A percentile compares a stretch with the other conserved stretches of the same genome.
Evolutionary conservation across 2,888 invertebrate genomes (phyloP).

Genomic region (Eugnorisma glareosa): DNA sequence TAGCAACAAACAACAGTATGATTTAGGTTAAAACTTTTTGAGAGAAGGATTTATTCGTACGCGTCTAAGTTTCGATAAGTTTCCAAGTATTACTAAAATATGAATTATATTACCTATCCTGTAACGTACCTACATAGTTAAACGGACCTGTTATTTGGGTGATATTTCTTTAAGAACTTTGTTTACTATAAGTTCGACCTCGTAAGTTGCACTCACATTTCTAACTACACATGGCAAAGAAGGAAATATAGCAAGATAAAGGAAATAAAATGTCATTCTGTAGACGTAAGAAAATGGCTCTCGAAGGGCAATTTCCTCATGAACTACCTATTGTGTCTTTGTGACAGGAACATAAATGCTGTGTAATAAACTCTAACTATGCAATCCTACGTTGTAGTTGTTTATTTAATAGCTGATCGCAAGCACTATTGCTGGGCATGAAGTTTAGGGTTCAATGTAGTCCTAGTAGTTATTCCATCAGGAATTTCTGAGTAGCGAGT

Average conservation of each 20-base stretch:
- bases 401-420: background rate
- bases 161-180: background rate
- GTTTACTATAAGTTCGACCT: background rate
- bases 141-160: background rate
- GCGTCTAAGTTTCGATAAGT: background rate
- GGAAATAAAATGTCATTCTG: conserved; percentile 37
- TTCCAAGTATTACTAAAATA: background rate
- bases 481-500: background rate
- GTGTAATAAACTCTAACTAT: conserved; percentile 19
- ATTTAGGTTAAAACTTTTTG: background rate
- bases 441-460: background rate
- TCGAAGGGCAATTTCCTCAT: conserved; percentile 47
- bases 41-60: background rate
- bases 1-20: background rate
- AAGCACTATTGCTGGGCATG: background rate
- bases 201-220: background rate
- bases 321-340: conserved; percentile 30
- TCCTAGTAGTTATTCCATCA: background rate
- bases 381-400: conserved; percentile 1
- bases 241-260: conserved; percentile 13
- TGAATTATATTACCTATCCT: background rate
- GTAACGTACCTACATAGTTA: background rate
- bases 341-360: conserved; percentile 29
- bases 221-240: background rate
- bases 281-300: conserved; percentile 23